Evolutionary conservation across 2,797 vertebrate species (phyloP).

Genomic region (Fistularia tabacaria): DNA sequence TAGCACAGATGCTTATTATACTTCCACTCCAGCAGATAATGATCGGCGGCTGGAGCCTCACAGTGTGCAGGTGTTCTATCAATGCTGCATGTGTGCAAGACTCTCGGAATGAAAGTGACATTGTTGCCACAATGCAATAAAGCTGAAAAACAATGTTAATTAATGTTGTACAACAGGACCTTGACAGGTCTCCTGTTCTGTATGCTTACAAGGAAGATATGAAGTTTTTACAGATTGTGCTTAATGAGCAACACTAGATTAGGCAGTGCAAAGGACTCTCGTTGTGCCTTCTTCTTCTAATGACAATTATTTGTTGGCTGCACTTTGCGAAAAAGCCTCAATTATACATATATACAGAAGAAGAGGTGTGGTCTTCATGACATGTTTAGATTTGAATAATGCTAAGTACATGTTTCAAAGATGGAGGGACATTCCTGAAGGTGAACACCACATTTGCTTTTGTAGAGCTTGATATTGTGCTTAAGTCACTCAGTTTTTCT

Average conservation of each 20-base stretch:
- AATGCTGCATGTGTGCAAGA: constrained; percentile 14
- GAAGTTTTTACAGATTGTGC: constrained; percentile 5
- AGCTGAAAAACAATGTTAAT: constrained; percentile 37
- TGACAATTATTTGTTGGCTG: constrained; percentile 45
- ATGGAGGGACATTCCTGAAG: constrained; percentile 8
- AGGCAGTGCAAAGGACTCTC: constrained; percentile 13
- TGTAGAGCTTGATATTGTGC: constrained; percentile 1
- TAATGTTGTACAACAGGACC: constrained; percentile 25
- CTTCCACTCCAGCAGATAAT: constrained; percentile 9
- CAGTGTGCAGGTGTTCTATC: constrained; percentile 23
- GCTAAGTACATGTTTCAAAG: constrained; percentile 18
- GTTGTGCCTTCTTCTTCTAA: constrained; percentile 24
- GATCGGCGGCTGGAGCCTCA: constrained; percentile 8
- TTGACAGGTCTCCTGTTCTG: constrained; percentile 11
- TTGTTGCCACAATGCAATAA: constrained; percentile 16
- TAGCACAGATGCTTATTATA: not conserved
- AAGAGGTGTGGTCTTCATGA: constrained; percentile 13
- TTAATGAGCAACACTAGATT: constrained; percentile 7
- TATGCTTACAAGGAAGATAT: constrained; percentile 5
- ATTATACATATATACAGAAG: constrained; percentile 43
- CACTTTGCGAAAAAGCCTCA: constrained; percentile 30
- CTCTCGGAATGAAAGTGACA: constrained; percentile 2
- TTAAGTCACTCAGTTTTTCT: not conserved
- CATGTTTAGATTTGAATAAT: constrained; percentile 35
- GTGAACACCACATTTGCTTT: constrained; percentile 8